Evolutionary conservation across 2,113 vertebrate species (phyloP).

Genomic region (Malaclemys terrapin): DNA sequence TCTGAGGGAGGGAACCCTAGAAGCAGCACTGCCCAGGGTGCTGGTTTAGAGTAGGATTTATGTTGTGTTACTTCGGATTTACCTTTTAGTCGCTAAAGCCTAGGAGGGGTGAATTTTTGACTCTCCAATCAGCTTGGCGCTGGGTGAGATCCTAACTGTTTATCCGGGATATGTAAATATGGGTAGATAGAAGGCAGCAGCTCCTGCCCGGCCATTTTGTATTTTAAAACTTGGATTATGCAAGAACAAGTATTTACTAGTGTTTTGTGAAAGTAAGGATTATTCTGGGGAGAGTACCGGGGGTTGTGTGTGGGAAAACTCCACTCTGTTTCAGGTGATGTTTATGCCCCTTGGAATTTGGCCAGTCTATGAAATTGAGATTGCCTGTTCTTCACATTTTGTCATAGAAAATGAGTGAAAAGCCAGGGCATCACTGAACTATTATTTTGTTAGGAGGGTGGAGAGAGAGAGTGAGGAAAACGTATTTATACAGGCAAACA

Average conservation of each 20-base stretch:
- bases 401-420: not conserved
- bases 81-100: not conserved
- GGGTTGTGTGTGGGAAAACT: not conserved
- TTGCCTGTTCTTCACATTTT: rapidly evolving
- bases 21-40: not conserved
- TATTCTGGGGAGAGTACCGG: not conserved
- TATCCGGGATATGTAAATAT: not conserved
- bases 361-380: not conserved
- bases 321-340: not conserved
- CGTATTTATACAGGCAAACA: not conserved
- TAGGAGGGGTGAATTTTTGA: not conserved
- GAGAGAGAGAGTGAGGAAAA: not conserved
- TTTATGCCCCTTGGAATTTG: not conserved
- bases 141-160: not conserved
- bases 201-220: not conserved
- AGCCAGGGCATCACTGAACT: not conserved
- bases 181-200: not conserved
- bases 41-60: not conserved
- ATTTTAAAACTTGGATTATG: not conserved
- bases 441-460: not conserved
- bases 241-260: not conserved
- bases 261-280: not conserved
- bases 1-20: not conserved
- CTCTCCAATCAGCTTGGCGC: not conserved
- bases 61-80: not conserved